Evolutionary conservation across 2,113 vertebrate genomes (phyloP).

Genomic region (Hippocampus comes): DNA sequence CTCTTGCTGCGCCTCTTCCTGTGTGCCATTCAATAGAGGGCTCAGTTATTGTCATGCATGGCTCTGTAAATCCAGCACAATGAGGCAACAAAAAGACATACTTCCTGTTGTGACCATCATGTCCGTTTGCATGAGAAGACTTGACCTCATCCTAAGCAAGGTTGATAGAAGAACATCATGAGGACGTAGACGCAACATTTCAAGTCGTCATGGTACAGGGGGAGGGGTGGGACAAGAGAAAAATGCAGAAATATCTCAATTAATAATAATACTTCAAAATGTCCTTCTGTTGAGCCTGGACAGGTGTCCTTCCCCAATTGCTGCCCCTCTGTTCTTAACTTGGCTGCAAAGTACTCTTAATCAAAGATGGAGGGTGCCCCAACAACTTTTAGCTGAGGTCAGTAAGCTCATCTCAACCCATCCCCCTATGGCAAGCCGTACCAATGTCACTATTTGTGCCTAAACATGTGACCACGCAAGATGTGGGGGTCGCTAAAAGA

Average conservation of each 20-base stretch:
- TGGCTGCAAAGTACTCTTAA: slow-evolving; percentile 63
- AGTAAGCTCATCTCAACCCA: slow-evolving; percentile 60
- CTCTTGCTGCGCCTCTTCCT: slow-evolving; percentile 89
- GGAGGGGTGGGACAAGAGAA: slow-evolving; percentile 93
- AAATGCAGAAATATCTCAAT: slow-evolving; percentile 74
- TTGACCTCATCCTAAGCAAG: slow-evolving; percentile 99
- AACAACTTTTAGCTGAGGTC: slow-evolving; percentile 59
- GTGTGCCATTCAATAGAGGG: not conserved
- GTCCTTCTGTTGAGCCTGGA: slow-evolving; percentile 78
- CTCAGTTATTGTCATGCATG: not conserved
- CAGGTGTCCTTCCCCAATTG: slow-evolving; percentile 70
- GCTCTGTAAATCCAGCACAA: not conserved
- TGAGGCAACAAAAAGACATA: slow-evolving; percentile 66
- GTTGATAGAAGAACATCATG: slow-evolving; percentile 99
- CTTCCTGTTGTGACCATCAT: slow-evolving; percentile 96
- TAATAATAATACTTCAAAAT: slow-evolving; percentile 77
- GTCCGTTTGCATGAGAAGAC: slow-evolving; percentile 97
- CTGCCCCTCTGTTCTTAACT: slow-evolving; percentile 47
- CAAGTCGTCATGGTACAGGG: slow-evolving; percentile 96
- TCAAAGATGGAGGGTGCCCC: slow-evolving; percentile 54
- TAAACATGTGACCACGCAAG: slow-evolving; percentile 90
- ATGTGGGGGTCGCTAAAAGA: slow-evolving; percentile 86
- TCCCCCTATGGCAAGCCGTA: slow-evolving; percentile 78
- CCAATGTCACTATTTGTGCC: slow-evolving; percentile 91
- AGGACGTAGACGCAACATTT: slow-evolving; percentile 97